Base-by-base conservation (phyloP, 2,797 vertebrate genomes). In the Microctenopoma lineatum region DNA sequence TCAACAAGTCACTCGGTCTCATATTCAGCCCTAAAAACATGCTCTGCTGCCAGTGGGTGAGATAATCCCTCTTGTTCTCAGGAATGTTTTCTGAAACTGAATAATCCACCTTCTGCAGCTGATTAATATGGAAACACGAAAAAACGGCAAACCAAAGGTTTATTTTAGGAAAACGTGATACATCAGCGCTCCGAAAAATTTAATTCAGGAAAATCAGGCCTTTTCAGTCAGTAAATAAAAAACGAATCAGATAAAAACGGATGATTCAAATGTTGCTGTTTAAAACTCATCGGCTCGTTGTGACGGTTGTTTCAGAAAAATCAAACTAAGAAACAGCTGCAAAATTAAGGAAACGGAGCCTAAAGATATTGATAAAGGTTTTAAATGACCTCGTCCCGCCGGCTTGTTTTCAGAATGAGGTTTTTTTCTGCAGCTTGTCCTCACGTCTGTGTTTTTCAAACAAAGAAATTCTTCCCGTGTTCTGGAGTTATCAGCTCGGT, bases 11-110 rank as follows among this genome's bases (percentile, higher is more conserved):
- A 59, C 75, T 71, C 3, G 7, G 36, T 39, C 61, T 83, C 64
- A 56, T 16, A 71, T 78, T 66, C 61, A 54, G 79, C 68, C 68
- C 65, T n/a, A 77, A 77, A 66, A 70, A 47, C 5, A 15, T 1
- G 53, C 57, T 14, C 66, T 32, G 42, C 16, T 21, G 72, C 70
- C 66, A 15, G 70, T 61, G 59, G 77, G 52, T 9, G 32, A 71
- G 75, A 78, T 73, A 78, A 83, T 84, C 84, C 79, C 63, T 72
- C 69, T 63, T 64, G 68, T 74, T 83, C 73, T 54, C 63, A 61
- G 74, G 79, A 75, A 82, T 64, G 59, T 70, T 85, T 79, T 54
- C 62, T 63, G 47, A 71, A 60, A 60, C 38, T 14, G 47, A 80
- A 75, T 66, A 81, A 80, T 80, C 77, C 71, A 46, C 69, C 61